These are phyloP conservation scores for Orchesellides sinensis DNA, from an alignment of 2,888 invertebrate species.

Conservation along the genomic window DNA sequence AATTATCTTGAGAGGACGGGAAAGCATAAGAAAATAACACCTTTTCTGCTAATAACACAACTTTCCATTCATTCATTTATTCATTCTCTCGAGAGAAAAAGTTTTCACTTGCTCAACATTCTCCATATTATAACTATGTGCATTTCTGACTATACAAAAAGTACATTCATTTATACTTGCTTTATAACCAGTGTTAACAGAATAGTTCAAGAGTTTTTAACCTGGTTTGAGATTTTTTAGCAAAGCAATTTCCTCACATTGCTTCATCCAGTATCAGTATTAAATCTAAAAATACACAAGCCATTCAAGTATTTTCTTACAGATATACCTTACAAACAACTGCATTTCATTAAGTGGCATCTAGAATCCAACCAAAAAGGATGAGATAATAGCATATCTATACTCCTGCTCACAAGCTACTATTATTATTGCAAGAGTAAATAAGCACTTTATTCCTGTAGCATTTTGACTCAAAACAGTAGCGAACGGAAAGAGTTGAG, in stretches of 20 bases:
- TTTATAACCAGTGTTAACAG: no score
- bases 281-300: no score
- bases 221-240: no score
- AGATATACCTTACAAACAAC: no score
- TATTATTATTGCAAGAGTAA: conserved; percentile 24
- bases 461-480: neutral
- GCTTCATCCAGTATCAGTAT: no score
- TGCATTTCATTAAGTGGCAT: no score
- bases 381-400: conserved; percentile 6
- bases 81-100: conserved; percentile 54
- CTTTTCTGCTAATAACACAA: conserved; percentile 55
- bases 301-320: no score
- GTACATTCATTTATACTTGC: neutral
- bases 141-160: neutral
- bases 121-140: neutral
- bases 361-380: no score
- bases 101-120: conserved; percentile 8
- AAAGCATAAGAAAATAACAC: conserved; percentile 54
- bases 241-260: no score
- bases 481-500: neutral
- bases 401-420: no score
- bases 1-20: conserved; percentile 23
- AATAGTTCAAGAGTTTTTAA: no score
- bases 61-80: conserved; percentile 61
- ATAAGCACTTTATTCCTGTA: conserved; percentile 36